Conservation (phyloP, 2,888 invertebrate genomes). For the Pomacea canaliculata region DNA sequence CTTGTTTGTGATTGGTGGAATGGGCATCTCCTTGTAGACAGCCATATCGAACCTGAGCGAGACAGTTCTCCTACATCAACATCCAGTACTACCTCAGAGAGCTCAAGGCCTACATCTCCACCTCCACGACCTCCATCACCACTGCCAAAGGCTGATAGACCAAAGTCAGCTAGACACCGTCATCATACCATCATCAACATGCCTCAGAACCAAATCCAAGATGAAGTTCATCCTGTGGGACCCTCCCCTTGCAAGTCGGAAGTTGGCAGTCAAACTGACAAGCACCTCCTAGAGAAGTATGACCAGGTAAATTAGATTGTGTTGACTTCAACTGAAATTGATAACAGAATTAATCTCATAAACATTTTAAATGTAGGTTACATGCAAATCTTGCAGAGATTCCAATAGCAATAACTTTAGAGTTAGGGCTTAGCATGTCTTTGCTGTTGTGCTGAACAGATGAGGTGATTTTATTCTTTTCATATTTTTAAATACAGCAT, state of each 20-base stretch:
- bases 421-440: no score
- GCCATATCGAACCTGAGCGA: no score
- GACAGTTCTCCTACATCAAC: conserved; percentile 30
- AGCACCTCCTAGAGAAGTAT: conserved; percentile 52
- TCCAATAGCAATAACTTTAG: no score
- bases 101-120: conserved; percentile 1
- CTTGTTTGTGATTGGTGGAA: no score
- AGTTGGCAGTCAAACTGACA: conserved; percentile 58
- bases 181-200: conserved; percentile 49
- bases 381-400: no score
- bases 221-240: conserved; percentile 45
- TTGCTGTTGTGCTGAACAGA: no score
- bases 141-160: conserved; percentile 21
- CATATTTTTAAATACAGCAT: no score
- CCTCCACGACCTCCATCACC: conserved; percentile 9
- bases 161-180: conserved; percentile 34
- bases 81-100: conserved; percentile 22
- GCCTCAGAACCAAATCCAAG: conserved; percentile 37
- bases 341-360: no score
- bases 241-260: conserved; percentile 40
- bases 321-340: background rate
- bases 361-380: no score
- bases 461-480: no score
- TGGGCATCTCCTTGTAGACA: no score
- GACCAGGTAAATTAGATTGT: conserved; percentile 49